Conservation (phyloP, 35 echinoderm and acorn worm genomes). For the Apostichopus japonicus region DNA sequence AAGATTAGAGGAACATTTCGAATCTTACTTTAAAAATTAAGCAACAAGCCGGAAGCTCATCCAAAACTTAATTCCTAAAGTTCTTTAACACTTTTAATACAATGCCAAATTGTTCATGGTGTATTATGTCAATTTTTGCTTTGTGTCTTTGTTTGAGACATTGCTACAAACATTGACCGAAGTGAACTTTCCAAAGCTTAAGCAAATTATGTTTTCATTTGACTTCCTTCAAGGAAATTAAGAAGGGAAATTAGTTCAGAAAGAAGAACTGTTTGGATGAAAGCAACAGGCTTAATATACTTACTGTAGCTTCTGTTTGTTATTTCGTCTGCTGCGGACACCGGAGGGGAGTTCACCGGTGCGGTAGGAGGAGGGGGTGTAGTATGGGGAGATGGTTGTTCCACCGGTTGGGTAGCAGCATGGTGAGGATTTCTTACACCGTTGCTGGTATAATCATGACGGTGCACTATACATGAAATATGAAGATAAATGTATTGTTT, state of each 20-base stretch:
- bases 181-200: too few relatives aligned
- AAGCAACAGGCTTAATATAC: neutral
- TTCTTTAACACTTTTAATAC: too few relatives aligned
- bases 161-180: too few relatives aligned
- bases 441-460: neutral
- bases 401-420: neutral
- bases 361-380: neutral
- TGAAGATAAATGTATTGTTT: neutral
- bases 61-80: too few relatives aligned
- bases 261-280: neutral
- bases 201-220: neutral
- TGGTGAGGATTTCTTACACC: neutral
- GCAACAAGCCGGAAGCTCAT: too few relatives aligned
- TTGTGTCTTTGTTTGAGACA: too few relatives aligned
- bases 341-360: neutral
- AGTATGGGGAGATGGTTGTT: neutral
- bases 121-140: too few relatives aligned
- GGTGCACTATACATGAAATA: neutral
- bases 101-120: too few relatives aligned
- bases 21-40: too few relatives aligned
- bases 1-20: too few relatives aligned
- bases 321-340: slow-evolving; percentile 6
- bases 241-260: neutral
- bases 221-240: neutral
- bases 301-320: slow-evolving; percentile 17